Conservation (phyloP, 2,797 vertebrate genomes). For the Silurus aristotelis region DNA sequence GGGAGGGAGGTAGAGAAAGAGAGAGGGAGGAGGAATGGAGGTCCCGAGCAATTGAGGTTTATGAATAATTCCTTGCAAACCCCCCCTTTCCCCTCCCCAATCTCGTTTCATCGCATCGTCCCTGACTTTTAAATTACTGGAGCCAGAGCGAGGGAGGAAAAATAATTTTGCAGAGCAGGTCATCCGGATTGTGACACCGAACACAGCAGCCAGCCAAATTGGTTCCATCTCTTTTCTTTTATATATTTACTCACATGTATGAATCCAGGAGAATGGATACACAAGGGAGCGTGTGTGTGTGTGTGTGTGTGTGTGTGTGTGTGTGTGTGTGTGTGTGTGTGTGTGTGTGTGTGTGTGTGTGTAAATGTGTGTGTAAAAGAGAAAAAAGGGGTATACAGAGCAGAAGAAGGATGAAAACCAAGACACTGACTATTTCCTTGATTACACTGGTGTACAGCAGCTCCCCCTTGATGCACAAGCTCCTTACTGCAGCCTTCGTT, state of each 20-base stretch:
- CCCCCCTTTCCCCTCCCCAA: conserved; percentile 54
- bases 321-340: conserved; percentile 7
- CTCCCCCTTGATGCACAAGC: conserved; percentile 71
- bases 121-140: conserved; percentile 79
- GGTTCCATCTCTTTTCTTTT: conserved; percentile 57
- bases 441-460: conserved; percentile 66
- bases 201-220: conserved; percentile 59
- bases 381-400: background rate
- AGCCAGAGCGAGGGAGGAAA: conserved; percentile 60
- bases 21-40: conserved; percentile 32
- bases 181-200: conserved; percentile 73
- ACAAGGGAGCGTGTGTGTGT: conserved; percentile 35
- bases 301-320: conserved; percentile 27
- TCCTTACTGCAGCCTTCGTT: conserved; percentile 63
- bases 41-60: conserved; percentile 68
- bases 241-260: conserved; percentile 60
- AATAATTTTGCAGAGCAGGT: conserved; percentile 67
- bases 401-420: conserved; percentile 38
- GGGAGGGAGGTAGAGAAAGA: no score
- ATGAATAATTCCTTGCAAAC: conserved; percentile 80
- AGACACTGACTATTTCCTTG: conserved; percentile 35
- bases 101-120: conserved; percentile 38
- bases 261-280: conserved; percentile 53
- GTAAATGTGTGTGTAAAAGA: background rate
- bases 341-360: conserved; percentile 16